Evolutionary conservation across 2,113 vertebrate genomes (phyloP).

Genomic region (Chitala chitala): DNA sequence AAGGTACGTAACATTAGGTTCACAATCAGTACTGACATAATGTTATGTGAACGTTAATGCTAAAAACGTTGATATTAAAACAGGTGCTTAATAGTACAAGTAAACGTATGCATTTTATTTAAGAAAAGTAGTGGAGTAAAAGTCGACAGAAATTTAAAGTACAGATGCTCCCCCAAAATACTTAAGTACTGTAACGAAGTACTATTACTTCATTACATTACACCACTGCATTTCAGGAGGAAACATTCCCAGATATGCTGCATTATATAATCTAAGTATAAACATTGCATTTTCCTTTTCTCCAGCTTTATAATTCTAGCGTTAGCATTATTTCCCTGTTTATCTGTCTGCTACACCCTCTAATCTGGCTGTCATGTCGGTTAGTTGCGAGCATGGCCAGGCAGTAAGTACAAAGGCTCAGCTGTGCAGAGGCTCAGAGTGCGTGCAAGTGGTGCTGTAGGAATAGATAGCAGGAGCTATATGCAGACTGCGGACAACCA

Average conservation of each 20-base stretch:
- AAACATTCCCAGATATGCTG: conserved; percentile 26
- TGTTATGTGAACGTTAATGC: too few species aligned
- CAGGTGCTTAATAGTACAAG: too few species aligned
- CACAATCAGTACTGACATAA: too few species aligned
- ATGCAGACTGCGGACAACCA: conserved; percentile 40
- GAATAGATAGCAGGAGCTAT: not conserved
- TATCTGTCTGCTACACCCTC: conserved; percentile 12
- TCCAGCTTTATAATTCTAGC: conserved; percentile 2
- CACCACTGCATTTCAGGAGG: not conserved
- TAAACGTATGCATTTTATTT: too few species aligned
- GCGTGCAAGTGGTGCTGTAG: not conserved
- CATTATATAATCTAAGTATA: conserved; percentile 21
- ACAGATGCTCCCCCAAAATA: too few species aligned
- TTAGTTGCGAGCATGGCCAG: not conserved
- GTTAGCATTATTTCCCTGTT: conserved; percentile 12
- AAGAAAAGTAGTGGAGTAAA: too few species aligned
- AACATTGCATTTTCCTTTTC: not conserved
- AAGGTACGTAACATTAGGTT: too few species aligned
- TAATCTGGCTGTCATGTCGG: not conserved
- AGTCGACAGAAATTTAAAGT: too few species aligned
- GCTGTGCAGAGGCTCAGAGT: not conserved
- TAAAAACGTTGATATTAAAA: too few species aligned
- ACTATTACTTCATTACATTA: too few species aligned
- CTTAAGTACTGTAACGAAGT: too few species aligned
- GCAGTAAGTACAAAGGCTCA: not conserved